Base-by-base conservation (phyloP, 2,113 vertebrate species). In the human region DNA sequence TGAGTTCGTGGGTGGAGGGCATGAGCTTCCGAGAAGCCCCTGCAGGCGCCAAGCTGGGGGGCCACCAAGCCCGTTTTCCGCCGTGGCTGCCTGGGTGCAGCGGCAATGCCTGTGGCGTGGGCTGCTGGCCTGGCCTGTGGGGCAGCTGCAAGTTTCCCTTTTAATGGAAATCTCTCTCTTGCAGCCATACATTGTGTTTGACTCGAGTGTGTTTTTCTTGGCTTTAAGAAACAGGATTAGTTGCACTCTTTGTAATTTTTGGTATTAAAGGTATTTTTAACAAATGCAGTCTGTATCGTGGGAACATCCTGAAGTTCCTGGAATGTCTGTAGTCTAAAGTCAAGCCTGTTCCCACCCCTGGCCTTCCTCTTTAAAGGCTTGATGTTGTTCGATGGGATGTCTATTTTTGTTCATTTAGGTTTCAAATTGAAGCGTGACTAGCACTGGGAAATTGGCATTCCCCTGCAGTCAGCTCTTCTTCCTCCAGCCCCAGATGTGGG, bases 191-290 rank as follows among this genome's bases (percentile, higher is more conserved):
- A 70, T 86, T 84, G 85, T 57, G 38, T 92, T 78, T 89, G 89
- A 86, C 80, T 76, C 0, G 52, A 66, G 38, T 7, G 45, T 98
- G 57, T 98, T 98, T 98, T 98, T 97, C 93, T 97, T 98, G 97
- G 98, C 97, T 97, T 76, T 50, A 14, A 45, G 57, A 97, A 93
- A 75, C 66, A 92, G 96, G 96, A 96, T 98, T 95, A 93, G 90
- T 97, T 98, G 84, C 95, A 61, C 59, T 94, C 81, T 97, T 89
- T 98, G 97, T 98, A 96, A 98, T 98, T 98, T 97, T 98, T 97
- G 95, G 96, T 98, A 96, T 96, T 98, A 90, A 97, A 98, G 97
- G 98, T 98, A 98, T 99, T 98, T 99, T 98, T 98, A 98, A 97
- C 97, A 88, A 96, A 90, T 27, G n/a, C 84, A 97, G 97, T 61